Evolutionary conservation across 2,888 invertebrate species (phyloP), one percentile per base, ranked within the genome.

Genomic region (Dascillus cervinus): DNA sequence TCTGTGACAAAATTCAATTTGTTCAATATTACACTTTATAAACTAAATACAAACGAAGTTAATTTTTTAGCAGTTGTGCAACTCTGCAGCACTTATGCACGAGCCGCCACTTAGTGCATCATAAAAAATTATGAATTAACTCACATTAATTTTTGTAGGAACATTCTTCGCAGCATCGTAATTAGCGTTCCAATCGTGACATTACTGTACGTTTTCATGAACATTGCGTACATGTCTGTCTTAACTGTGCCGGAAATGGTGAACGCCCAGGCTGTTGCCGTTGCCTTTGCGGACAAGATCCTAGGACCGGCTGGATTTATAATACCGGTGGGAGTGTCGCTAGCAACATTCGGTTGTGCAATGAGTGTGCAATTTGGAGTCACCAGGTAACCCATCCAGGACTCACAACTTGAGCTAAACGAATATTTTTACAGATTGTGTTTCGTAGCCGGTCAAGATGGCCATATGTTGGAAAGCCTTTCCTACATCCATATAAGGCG

Each of bases 161-260:
- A 89, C 59, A 81, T 90, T 13, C 82, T 85, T 0, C 67, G 80
- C 21, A 83, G 87, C 46, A 86, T 89, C 46, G 67, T 79, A 4
- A 82, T 89, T 27, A 87, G 82, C 0, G 82, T 90, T 0, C 89
- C 89, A 0, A 64, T 85, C 3, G 85, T 89, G 13, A 88, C 87
- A 0, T 62, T 75, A 0, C 70, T 87, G 5, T 90, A 89, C 55
- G 79, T 88, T 12, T 74, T 81, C 50, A 86, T 87, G 77, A 90
- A 89, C 55, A 71, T 88, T 9, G 81, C 88, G n/a, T 90, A 89
- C 62, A 82, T 89, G 79, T 77, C 86, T 0, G 86, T 82, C 3
- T 63, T 90, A 46, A 77, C 75, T 2, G 72, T 76, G 29, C 64
- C 72, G 0, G 86, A 88, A 55, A 79, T 91, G 73, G 67, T 79